phyloP scores from a whole-genome alignment of 2,888 invertebrate species.

The Chalcis sispes region DNA sequence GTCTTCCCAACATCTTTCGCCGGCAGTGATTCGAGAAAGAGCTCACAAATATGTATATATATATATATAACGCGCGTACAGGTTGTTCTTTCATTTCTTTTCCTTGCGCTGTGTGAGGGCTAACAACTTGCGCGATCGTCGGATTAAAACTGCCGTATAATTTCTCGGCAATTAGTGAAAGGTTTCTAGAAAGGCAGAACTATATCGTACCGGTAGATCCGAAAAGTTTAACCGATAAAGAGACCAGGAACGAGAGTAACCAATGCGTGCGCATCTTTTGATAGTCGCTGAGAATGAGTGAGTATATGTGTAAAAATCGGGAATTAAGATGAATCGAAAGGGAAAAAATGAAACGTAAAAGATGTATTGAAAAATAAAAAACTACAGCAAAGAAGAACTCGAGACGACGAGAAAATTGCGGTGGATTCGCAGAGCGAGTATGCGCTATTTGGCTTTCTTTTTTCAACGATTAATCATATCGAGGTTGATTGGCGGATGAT shows the following conservation, averaged over 20 bases:
- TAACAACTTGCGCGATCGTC: slow-evolving; percentile 34
- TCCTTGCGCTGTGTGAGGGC: background rate
- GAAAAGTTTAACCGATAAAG: slow-evolving; percentile 55
- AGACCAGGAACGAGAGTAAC: too few species aligned
- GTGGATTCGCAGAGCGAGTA: background rate
- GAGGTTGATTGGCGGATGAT: slow-evolving; percentile 29
- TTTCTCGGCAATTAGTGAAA: slow-evolving; percentile 71
- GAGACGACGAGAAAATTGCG: slow-evolving; percentile 69
- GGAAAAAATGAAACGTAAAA: background rate
- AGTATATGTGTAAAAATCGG: background rate
- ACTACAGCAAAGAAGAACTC: slow-evolving; percentile 34
- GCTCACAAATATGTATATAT: too few species aligned
- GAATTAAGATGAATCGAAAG: background rate
- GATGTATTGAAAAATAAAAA: background rate
- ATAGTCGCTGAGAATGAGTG: too few species aligned
- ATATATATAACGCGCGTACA: background rate
- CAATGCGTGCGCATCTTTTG: slow-evolving; percentile 63
- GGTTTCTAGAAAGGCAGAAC: slow-evolving; percentile 54
- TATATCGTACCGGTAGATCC: slow-evolving; percentile 50
- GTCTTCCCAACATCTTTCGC: slow-evolving; percentile 44
- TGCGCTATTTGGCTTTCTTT: background rate
- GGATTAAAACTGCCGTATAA: slow-evolving; percentile 67
- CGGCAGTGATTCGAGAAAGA: background rate
- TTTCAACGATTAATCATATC: slow-evolving; percentile 48
- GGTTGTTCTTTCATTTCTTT: background rate